phyloP scores from a whole-genome alignment of 2,888 invertebrate genomes.

The Lycocerus yunnanus region DNA sequence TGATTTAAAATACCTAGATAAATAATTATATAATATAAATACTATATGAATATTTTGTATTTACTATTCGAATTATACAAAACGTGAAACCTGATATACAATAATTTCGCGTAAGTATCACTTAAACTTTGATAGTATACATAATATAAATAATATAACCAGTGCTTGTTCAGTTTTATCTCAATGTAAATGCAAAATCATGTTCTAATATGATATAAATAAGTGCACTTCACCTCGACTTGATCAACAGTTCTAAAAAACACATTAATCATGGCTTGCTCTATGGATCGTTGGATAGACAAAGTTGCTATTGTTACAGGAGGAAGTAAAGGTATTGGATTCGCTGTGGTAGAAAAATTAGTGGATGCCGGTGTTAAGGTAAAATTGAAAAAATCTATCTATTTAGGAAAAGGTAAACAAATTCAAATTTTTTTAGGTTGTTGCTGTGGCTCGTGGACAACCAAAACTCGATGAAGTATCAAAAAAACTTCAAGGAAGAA shows the following conservation, averaged over 20 bases:
- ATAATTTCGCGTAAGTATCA: no score
- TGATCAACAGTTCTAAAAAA: not conserved
- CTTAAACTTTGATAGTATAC: not conserved
- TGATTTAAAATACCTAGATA: no score
- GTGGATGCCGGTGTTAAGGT: not conserved
- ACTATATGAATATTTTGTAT: no score
- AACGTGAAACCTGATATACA: no score
- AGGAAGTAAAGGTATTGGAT: not conserved
- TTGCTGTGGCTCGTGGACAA: constrained; percentile 1
- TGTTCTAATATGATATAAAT: not conserved
- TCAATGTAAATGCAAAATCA: not conserved
- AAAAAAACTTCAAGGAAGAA: not conserved
- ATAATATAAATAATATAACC: not conserved
- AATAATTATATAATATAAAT: no score
- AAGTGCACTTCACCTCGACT: not conserved
- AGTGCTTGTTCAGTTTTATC: not conserved
- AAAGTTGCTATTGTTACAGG: not conserved
- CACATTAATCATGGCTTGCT: not conserved
- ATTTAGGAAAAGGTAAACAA: not conserved
- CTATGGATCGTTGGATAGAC: not conserved
- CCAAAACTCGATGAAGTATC: not conserved
- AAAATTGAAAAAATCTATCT: not conserved
- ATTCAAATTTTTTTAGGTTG: not conserved
- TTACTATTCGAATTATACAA: no score
- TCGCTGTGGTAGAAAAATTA: not conserved